Percentiles rank a stretch among this genome's conserved stretches.
Evolutionary conservation across 2,113 vertebrate genomes (phyloP).

Genomic region (Agapornis roseicollis): DNA sequence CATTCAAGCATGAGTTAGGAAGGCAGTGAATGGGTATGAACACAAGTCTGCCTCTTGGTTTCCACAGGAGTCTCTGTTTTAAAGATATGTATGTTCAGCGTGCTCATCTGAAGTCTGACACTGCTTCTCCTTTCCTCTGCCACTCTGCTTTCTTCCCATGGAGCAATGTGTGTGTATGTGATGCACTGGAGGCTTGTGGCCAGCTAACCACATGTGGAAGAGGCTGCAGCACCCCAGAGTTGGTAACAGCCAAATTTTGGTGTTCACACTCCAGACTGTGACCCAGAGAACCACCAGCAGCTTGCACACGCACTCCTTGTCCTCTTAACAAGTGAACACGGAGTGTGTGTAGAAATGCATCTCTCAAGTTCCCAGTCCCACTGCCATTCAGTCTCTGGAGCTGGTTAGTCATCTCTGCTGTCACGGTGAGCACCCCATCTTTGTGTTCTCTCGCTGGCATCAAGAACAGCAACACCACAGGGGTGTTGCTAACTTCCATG

Average conservation of each 20-base stretch:
- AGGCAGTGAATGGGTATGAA: fast-evolving
- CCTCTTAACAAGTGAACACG: neutral
- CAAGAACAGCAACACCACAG: neutral
- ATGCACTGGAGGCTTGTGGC: neutral
- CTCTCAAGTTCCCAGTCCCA: neutral
- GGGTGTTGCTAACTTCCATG: neutral
- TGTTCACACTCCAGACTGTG: neutral
- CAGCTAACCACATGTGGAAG: too few species aligned
- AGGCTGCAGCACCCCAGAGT: neutral
- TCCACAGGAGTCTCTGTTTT: neutral
- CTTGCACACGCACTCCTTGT: neutral
- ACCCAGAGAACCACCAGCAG: neutral
- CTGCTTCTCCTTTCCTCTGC: neutral
- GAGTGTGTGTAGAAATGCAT: neutral
- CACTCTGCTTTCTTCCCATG: fast-evolving
- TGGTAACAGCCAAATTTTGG: neutral
- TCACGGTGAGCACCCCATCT: neutral
- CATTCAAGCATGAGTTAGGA: neutral
- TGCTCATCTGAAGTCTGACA: neutral
- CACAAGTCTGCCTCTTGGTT: neutral
- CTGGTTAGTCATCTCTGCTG: neutral
- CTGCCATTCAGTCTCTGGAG: neutral
- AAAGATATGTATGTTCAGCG: fast-evolving
- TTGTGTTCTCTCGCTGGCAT: neutral
- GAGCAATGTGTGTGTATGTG: fast-evolving